These are phyloP conservation scores for Cassiopea xamachana DNA, from an alignment of 30 jellyfish, hydroid and myxozoan species.

Conservation along the genomic window DNA sequence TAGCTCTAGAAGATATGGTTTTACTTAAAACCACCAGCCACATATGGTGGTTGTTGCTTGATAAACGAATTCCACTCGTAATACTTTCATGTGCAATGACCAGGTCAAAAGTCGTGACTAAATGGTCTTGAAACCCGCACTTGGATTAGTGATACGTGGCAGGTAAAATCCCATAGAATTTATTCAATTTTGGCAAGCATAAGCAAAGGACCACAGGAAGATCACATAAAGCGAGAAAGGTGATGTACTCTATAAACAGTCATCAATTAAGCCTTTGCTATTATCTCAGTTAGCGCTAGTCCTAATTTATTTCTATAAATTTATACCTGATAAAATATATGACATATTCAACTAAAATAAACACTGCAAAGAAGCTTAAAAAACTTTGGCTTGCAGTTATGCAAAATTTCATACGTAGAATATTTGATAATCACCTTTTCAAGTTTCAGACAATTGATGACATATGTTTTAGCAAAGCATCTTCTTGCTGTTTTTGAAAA, in stretches of 20 bases:
- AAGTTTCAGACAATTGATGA: too few species aligned
- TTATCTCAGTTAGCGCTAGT: not conserved
- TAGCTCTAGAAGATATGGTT: too few species aligned
- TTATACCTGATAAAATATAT: not conserved
- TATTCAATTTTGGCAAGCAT: not conserved
- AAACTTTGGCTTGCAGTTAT: not conserved
- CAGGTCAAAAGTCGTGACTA: conserved; percentile 4
- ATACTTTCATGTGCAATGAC: not conserved
- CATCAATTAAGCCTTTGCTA: not conserved
- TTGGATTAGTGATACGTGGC: not conserved
- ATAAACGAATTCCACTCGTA: not conserved
- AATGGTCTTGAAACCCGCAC: not conserved
- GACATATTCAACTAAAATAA: too few species aligned
- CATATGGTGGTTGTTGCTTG: not conserved
- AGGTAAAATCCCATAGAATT: not conserved
- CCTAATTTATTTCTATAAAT: too few species aligned
- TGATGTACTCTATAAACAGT: not conserved
- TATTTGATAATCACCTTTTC: too few species aligned
- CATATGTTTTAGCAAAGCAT: too few species aligned
- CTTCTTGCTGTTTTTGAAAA: too few species aligned
- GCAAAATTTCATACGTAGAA: too few species aligned
- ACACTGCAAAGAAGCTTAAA: not conserved
- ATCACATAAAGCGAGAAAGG: not conserved
- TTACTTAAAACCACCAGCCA: not conserved
- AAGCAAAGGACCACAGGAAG: not conserved